phyloP scores from a whole-genome alignment of 1,140 invertebrate species.

The Ectropis grisescens region DNA sequence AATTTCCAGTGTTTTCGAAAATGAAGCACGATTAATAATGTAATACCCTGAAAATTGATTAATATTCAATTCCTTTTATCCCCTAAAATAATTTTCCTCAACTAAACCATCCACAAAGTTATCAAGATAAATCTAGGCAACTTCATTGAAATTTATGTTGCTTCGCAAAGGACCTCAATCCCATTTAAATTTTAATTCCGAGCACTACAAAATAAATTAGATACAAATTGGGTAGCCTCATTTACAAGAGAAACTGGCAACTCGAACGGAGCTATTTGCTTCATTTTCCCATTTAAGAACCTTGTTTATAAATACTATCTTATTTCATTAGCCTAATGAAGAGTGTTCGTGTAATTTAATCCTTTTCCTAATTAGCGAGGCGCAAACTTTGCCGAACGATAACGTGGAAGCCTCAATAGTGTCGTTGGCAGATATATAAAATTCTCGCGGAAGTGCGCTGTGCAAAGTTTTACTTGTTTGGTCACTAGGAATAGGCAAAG shows the following conservation, averaged over 20 bases:
- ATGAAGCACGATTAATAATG: too few species aligned
- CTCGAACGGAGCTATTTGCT: constrained; percentile 20
- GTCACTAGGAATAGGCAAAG: too few species aligned
- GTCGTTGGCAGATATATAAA: too few species aligned
- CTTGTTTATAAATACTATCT: constrained; percentile 30
- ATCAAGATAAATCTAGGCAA: constrained; percentile 4
- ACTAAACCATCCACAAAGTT: neutral
- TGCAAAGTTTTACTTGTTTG: too few species aligned
- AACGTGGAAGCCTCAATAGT: too few species aligned
- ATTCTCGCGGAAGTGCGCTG: too few species aligned
- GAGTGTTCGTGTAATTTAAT: constrained; percentile 35
- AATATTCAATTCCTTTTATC: too few species aligned
- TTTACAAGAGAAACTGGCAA: constrained; percentile 1
- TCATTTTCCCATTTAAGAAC: constrained; percentile 28
- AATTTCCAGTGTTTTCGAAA: too few species aligned
- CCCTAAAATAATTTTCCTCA: too few species aligned
- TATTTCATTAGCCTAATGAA: constrained; percentile 55
- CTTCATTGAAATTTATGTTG: constrained; percentile 4
- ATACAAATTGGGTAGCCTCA: constrained; percentile 10
- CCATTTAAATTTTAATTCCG: constrained; percentile 15
- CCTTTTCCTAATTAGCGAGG: constrained; percentile 36
- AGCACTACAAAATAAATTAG: constrained; percentile 12
- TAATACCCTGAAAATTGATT: too few species aligned
- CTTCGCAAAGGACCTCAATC: constrained; percentile 5
- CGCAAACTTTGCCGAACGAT: constrained; percentile 10